Base-by-base conservation (phyloP, 2,888 invertebrate species). In the Lithosia quadra region DNA sequence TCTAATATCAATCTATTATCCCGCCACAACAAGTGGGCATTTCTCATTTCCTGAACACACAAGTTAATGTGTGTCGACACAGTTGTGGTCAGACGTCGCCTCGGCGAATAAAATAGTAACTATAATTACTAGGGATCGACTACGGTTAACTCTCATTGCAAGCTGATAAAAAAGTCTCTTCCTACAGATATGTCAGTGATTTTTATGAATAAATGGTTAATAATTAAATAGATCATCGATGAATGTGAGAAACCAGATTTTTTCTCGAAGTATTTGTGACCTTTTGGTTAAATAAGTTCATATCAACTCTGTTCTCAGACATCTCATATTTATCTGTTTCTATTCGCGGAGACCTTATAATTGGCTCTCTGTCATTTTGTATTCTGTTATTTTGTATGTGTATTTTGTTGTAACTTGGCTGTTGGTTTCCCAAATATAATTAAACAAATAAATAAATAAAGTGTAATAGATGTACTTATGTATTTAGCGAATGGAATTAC, bases 41-140 rank as follows among this genome's bases (percentile, higher is more conserved):
- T 79, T 76, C 81, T 81, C 76, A 79, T 84, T 84, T 83, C 78
- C 80, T 75, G 68, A 59, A 68, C 59, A 74, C 61, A 67, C 61
- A 73, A 74, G 71, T 63, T 65, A 76, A 75, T 79, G 76, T 80
- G 81, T 76, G 79, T 72, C 74, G 72, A 77, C 72, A 68, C 79
- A 83, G 83, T 84, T 81, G 82, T 67, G 77, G 74, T 72, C 49
- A 39, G 8, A 15, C 53, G 33, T 49, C 36, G 22, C 18, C 56
- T 56, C 28, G 22, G 61, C 15, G 69, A 78, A 75, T 75, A 72
- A 63, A 67, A 69, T 63, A 56, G 68, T 63, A 65, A 67, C 63
- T 58, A 69, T 68, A 39, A 68, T 68, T 65, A 33, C 58, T 22
- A 60, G 15, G 43, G 59, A 63, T 61, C 56, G 33, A 62, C 63